phyloP scores from a whole-genome alignment of 2,797 vertebrate species.

The Emys orbicularis region DNA sequence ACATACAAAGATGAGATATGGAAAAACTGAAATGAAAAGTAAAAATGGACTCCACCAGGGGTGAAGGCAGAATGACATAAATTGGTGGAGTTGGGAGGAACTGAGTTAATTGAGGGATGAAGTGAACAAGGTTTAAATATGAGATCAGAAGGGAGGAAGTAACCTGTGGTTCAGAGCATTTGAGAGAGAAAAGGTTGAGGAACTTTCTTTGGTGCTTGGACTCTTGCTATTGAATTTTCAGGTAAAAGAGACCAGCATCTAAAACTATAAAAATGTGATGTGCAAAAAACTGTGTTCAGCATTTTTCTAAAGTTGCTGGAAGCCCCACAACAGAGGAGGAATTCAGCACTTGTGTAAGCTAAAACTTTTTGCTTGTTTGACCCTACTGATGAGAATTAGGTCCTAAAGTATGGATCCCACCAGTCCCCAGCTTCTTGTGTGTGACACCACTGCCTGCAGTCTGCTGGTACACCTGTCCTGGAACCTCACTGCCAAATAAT shows the following conservation, averaged over 20 bases:
- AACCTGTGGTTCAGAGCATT: neutral
- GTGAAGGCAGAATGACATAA: neutral
- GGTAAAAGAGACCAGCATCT: neutral
- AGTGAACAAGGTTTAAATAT: constrained; percentile 21
- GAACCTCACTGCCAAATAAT: too few relatives aligned
- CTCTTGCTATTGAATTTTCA: constrained; percentile 27
- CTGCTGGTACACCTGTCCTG: too few relatives aligned
- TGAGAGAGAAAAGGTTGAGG: neutral
- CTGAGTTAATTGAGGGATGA: neutral
- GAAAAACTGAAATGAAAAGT: neutral
- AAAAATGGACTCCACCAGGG: neutral
- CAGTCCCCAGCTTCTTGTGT: too few relatives aligned
- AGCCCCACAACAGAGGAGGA: too few relatives aligned
- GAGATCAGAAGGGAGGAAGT: constrained; percentile 17
- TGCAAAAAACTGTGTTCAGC: too few relatives aligned
- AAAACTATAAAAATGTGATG: too few relatives aligned
- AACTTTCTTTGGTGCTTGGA: constrained; percentile 3
- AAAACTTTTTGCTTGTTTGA: too few relatives aligned
- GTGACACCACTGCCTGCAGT: too few relatives aligned
- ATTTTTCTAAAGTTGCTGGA: too few relatives aligned
- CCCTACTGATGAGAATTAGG: too few relatives aligned
- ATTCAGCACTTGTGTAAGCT: too few relatives aligned
- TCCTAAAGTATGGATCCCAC: too few relatives aligned
- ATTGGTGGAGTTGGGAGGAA: neutral
- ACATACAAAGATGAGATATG: neutral